Conservation (phyloP, 2,888 invertebrate genomes). For the Hemicrepidius hirtus region DNA sequence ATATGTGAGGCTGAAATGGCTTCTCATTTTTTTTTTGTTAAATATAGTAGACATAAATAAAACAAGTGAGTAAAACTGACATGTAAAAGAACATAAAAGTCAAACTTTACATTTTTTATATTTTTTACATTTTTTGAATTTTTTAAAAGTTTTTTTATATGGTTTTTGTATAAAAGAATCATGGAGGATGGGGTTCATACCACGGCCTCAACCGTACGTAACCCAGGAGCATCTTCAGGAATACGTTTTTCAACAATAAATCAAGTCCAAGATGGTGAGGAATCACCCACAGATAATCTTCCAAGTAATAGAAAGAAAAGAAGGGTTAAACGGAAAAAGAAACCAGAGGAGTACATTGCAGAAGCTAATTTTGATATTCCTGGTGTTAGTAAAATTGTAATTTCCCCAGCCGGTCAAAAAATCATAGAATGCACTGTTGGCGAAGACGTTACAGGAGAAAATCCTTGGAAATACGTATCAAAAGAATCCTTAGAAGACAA, state of each 20-base stretch:
- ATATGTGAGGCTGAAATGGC: neutral
- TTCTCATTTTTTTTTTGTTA: neutral
- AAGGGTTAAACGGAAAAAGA: neutral
- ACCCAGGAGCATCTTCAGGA: too few species aligned
- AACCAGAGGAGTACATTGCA: neutral
- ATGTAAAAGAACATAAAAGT: neutral
- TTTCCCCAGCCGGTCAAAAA: constrained; percentile 77
- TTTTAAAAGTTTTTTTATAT: too few species aligned
- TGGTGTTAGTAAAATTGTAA: constrained; percentile 74
- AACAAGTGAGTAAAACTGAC: neutral
- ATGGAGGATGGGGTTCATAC: too few species aligned
- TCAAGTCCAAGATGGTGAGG: neutral
- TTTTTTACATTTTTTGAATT: too few species aligned
- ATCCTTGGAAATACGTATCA: constrained; percentile 81
- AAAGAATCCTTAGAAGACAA: constrained; percentile 79
- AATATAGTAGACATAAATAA: neutral
- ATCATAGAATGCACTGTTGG: constrained; percentile 80
- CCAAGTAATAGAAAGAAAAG: neutral
- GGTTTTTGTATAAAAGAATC: too few species aligned
- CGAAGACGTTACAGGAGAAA: constrained; percentile 81
- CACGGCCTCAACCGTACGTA: neutral
- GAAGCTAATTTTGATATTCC: constrained; percentile 72
- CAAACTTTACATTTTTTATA: too few species aligned
- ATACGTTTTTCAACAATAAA: too few species aligned
- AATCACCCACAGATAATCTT: neutral